Evolutionary conservation across 2,797 vertebrate species (phyloP).

Genomic region (Xyrichtys novacula): DNA sequence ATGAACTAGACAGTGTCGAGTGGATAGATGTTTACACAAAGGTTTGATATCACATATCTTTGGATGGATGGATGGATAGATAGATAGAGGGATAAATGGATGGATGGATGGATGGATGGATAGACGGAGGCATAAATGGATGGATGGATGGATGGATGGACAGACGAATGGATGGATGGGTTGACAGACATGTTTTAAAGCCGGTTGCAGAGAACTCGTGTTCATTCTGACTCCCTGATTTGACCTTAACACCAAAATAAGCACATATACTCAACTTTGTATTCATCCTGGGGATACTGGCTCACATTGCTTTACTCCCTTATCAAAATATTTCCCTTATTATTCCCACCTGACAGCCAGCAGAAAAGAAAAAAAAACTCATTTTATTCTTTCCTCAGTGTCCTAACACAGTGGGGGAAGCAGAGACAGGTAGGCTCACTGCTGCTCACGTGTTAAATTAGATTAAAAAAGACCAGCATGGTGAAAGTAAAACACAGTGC

Average conservation of each 20-base stretch:
- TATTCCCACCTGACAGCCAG: conserved; percentile 33
- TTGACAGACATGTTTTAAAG: neutral
- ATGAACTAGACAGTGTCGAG: too few species aligned
- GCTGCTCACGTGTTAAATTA: conserved; percentile 57
- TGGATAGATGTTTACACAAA: too few species aligned
- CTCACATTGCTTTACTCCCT: conserved; percentile 1
- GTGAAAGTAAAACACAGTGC: conserved; percentile 42
- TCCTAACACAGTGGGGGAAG: conserved; percentile 40
- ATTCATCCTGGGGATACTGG: neutral
- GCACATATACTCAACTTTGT: neutral
- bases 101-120: too few species aligned
- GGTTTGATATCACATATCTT: too few species aligned
- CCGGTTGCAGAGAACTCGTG: neutral
- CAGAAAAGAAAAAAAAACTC: conserved; percentile 47
- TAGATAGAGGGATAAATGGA: too few species aligned
- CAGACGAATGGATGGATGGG: too few species aligned
- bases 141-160: too few species aligned
- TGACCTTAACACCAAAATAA: conserved; percentile 1
- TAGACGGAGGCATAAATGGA: too few species aligned
- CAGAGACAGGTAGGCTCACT: conserved; percentile 8
- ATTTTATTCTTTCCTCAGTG: conserved; percentile 49
- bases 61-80: too few species aligned
- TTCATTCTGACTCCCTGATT: neutral
- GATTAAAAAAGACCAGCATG: conserved; percentile 34
- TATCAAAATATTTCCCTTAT: conserved; percentile 23